Evolutionary conservation across 1,140 invertebrate species (phyloP).

Genomic region (Monomorium pharaonis): DNA sequence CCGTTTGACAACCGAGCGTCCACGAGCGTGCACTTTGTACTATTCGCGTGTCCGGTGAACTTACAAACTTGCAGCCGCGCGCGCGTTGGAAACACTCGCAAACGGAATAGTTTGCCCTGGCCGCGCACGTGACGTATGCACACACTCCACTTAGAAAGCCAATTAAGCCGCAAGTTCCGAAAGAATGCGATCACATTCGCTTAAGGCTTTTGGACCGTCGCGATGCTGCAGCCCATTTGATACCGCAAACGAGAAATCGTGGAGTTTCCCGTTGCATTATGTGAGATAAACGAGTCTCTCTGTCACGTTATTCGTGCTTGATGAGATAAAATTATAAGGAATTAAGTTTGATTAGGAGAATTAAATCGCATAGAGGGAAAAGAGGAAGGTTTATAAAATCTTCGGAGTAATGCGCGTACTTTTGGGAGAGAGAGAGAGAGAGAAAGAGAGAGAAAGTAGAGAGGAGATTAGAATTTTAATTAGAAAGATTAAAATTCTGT

Average conservation of each 20-base stretch:
- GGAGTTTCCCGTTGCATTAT: background rate
- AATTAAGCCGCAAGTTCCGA: conserved; percentile 26
- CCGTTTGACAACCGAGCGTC: conserved; percentile 21
- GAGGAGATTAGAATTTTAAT: conserved; percentile 2
- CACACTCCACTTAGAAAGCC: conserved; percentile 29
- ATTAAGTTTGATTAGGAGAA: background rate
- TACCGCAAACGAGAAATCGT: background rate
- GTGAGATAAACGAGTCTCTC: background rate
- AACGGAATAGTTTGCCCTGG: conserved; percentile 28
- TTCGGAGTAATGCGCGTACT: background rate
- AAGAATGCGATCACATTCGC: background rate
- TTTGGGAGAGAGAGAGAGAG: background rate
- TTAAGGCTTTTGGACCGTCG: background rate
- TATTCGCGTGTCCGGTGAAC: conserved; percentile 14
- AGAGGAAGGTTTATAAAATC: background rate
- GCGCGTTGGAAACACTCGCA: conserved; percentile 20
- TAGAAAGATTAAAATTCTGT: background rate
- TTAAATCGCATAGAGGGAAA: background rate
- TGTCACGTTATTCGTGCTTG: background rate
- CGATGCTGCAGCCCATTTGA: background rate
- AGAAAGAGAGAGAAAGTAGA: no score
- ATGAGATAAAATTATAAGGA: background rate
- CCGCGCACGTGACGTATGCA: conserved; percentile 23
- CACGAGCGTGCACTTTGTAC: conserved; percentile 1
- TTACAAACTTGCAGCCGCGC: conserved; percentile 18